Percentiles rank a stretch among this genome's conserved stretches.
These are phyloP conservation scores for Aviceda subcristata DNA, from an alignment of 2,113 vertebrate genomes.

Conservation along the genomic window DNA sequence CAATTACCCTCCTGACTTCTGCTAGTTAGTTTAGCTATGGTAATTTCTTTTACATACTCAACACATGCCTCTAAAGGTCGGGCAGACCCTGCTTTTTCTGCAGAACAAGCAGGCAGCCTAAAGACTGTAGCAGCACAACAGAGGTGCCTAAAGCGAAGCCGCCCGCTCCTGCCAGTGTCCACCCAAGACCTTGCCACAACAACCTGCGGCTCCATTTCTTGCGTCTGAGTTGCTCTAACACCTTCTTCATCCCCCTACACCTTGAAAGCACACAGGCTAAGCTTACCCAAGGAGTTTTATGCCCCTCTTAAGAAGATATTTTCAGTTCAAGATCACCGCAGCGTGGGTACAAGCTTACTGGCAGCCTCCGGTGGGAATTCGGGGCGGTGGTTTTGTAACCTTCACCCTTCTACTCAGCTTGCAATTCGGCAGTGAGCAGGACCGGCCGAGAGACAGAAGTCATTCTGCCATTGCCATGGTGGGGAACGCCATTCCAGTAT, in stretches of 20 bases:
- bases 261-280: background rate
- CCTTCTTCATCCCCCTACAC: background rate
- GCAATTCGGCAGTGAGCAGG: background rate
- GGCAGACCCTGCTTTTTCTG: background rate
- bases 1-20: background rate
- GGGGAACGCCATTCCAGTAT: background rate
- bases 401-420: background rate
- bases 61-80: background rate
- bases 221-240: background rate
- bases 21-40: background rate
- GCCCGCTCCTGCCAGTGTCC: background rate
- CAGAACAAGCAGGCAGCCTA: background rate
- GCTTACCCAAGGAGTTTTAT: background rate
- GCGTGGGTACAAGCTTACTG: background rate
- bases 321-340: background rate
- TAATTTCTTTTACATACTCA: background rate
- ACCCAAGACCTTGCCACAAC: background rate
- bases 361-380: background rate
- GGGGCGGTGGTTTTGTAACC: background rate
- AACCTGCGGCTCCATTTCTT: background rate
- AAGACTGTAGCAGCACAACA: background rate
- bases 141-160: background rate
- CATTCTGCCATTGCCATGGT: background rate
- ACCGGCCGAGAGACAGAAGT: background rate
- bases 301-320: background rate